Evolutionary conservation across 1,140 invertebrate species (phyloP).

Genomic region (Berghia stephanieae): DNA sequence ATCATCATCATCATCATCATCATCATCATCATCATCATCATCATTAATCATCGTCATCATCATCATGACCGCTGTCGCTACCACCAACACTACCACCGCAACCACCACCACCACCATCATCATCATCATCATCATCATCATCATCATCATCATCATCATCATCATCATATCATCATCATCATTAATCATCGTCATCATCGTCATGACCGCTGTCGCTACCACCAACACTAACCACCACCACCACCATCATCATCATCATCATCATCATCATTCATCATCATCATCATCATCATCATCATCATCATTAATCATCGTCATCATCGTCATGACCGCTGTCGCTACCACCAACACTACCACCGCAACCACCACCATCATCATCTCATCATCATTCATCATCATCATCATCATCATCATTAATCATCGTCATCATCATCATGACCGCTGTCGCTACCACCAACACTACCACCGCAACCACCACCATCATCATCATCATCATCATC

Average conservation of each 20-base stretch:
- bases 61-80: background rate
- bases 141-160: background rate
- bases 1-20: background rate
- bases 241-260: background rate
- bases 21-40: background rate
- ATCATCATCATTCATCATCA: background rate
- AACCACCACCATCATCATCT: background rate
- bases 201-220: background rate
- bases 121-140: background rate
- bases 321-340: too few relatives aligned
- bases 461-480: background rate
- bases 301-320: too few relatives aligned
- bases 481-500: conserved; percentile 3
- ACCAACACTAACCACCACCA: too few relatives aligned
- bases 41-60: background rate
- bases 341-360: too few relatives aligned
- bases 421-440: too few relatives aligned
- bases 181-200: background rate
- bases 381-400: too few relatives aligned
- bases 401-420: too few relatives aligned
- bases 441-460: too few relatives aligned
- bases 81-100: background rate
- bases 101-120: background rate
- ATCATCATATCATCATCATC: background rate
- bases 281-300: too few relatives aligned